Evolutionary conservation across 2,888 invertebrate species (phyloP), one percentile per base, ranked within the genome.

Genomic region (Celastrina argiolus): DNA sequence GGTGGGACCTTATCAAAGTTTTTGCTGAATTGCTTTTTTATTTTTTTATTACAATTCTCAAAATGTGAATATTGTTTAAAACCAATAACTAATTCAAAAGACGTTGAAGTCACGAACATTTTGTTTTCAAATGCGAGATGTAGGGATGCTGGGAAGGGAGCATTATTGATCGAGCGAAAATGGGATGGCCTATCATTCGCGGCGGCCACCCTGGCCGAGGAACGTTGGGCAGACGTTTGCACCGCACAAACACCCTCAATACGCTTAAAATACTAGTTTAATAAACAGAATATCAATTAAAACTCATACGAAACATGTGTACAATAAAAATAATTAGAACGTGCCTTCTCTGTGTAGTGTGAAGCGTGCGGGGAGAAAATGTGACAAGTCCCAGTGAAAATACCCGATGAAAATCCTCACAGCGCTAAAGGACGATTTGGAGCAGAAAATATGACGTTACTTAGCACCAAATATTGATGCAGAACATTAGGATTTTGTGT

Each of bases 111-210:
- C 4, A 12, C 16, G 31, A 56, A 68, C 63, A 67, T 65, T 67
- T 63, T 68, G 67, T 41, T 76, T 77, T 81, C 81, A 81, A 82
- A 85, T 82, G 79, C 80, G 82, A 59, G 34, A 59, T 39, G 82
- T 83, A 87, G 88, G 88, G 92, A 92, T 88, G 92, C 91, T 92
- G 91, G 88, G 86, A 82, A 86, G 88, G 89, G 89, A 91, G 91
- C 91, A 88, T 90, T 92, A 92, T 92, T 91, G 92, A 92, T 92
- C 92, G 88, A 78, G 87, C 81, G 85, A 85, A 87, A 89, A 85
- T 85, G 87, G 91, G 88, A 88, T 88, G 86, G 89, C 84, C 84
- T 84, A 83, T 81, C 87, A 88, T 83, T 89, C 88, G 89, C 88
- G 87, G 85, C 85, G 84, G 83, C 78, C 85, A 84, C 83, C 84